A percentile compares a stretch with the other conserved stretches of the same genome.
These are phyloP conservation scores for Protaetia brevitarsis DNA, from an alignment of 1,140 invertebrate genomes.

Conservation along the genomic window DNA sequence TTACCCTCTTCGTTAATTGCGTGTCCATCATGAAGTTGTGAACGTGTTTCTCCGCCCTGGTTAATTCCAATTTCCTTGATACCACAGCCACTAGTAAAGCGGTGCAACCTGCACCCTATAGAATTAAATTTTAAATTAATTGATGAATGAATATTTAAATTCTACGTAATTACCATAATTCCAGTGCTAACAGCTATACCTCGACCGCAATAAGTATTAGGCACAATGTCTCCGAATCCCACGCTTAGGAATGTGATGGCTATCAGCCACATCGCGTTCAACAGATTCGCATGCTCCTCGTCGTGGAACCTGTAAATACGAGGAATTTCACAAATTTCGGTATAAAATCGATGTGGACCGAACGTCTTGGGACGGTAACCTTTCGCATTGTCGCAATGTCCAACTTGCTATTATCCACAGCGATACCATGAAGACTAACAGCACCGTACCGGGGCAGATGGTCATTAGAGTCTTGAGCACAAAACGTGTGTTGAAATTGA, in stretches of 20 bases:
- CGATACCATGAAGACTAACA: conserved; percentile 97
- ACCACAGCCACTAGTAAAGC: conserved; percentile 98
- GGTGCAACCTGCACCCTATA: conserved; percentile 99
- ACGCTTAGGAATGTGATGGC: conserved; percentile 98
- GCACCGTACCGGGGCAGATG: conserved; percentile 97
- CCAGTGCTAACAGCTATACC: conserved; percentile 97
- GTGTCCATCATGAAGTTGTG: conserved; percentile 99
- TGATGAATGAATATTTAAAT: not conserved
- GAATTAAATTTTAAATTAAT: conserved; percentile 45
- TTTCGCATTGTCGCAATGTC: conserved; percentile 97
- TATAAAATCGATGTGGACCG: no score
- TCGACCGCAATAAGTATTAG: conserved; percentile 98
- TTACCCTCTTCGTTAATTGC: conserved; percentile 98
- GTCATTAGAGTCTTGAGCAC: conserved; percentile 99
- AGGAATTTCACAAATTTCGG: no score
- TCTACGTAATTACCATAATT: conserved; percentile 85
- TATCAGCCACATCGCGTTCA: conserved; percentile 99
- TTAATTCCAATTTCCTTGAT: conserved; percentile 97
- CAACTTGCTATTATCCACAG: conserved; percentile 99
- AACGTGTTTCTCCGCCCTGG: conserved; percentile 99
- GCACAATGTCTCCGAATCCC: conserved; percentile 99
- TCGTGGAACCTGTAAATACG: conserved; percentile 80
- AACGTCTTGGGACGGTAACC: conserved; percentile 60
- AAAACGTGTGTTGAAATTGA: conserved; percentile 99
- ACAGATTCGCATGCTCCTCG: conserved; percentile 93